A percentile compares a stretch with the other conserved stretches of the same genome.
Conservation (phyloP, 2,888 invertebrate genomes). For the Phaedon cochleariae region DNA sequence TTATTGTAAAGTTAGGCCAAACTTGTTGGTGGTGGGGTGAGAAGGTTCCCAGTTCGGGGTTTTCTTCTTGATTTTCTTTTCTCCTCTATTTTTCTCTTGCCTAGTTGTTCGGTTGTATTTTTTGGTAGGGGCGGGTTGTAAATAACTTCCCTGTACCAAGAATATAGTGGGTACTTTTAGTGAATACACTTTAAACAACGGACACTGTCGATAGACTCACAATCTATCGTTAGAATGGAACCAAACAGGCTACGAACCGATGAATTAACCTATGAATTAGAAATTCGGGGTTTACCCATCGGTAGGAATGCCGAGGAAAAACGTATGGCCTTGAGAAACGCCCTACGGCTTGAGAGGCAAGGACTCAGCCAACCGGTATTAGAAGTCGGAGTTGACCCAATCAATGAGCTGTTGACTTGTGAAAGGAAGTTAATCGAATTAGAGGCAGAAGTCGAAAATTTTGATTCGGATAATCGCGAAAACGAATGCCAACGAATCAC, state of each 20-base stretch:
- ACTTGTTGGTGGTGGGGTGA: too few species aligned
- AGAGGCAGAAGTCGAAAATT: neutral
- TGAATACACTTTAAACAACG: too few species aligned
- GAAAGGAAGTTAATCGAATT: slow-evolving; percentile 1
- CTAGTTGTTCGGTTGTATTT: too few species aligned
- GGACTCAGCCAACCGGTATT: neutral
- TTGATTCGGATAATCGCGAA: neutral
- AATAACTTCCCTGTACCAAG: too few species aligned
- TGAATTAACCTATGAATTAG: neutral
- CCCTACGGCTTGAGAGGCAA: neutral
- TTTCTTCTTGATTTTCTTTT: too few species aligned
- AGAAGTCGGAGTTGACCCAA: neutral
- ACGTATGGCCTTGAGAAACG: neutral
- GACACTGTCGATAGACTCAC: too few species aligned
- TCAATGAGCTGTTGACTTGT: neutral
- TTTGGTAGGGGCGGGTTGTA: too few species aligned
- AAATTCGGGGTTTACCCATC: neutral
- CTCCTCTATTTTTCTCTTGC: too few species aligned
- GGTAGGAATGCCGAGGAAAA: neutral
- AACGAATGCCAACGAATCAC: slow-evolving; percentile 5
- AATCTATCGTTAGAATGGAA: neutral
- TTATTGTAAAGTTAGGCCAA: too few species aligned
- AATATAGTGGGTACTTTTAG: neutral
- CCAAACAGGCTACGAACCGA: neutral
- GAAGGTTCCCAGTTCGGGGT: too few species aligned